A percentile compares a stretch with the other conserved stretches of the same genome.
Conservation (phyloP, 2,113 vertebrate species). For the Excalfactoria chinensis region DNA sequence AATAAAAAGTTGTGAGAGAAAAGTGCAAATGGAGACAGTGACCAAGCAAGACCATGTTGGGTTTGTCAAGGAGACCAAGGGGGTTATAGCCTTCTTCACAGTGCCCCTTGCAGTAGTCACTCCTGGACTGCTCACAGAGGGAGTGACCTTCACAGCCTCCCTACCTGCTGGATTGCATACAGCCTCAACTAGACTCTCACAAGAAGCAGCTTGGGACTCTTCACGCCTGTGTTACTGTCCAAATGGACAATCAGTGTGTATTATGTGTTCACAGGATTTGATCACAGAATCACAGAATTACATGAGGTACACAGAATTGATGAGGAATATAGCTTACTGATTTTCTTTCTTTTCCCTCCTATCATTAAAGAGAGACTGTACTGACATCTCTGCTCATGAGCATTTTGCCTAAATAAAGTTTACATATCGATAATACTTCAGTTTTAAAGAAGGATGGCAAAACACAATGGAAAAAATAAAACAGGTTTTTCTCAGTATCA, state of each 20-base stretch:
- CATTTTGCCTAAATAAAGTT: background rate
- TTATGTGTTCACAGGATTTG: background rate
- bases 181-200: background rate
- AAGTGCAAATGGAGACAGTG: background rate
- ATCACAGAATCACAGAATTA: too few relatives aligned
- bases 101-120: background rate
- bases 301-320: too few relatives aligned
- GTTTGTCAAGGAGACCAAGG: background rate
- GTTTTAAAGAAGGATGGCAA: background rate
- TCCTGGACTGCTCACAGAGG: background rate
- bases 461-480: background rate
- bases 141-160: background rate
- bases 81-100: fast-evolving
- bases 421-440: background rate
- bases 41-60: background rate
- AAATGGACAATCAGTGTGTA: background rate
- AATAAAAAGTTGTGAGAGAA: background rate
- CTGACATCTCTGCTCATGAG: background rate
- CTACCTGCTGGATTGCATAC: fast-evolving
- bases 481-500: background rate
- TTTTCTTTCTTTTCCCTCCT: background rate
- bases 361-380: background rate
- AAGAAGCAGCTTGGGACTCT: background rate
- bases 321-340: background rate
- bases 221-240: background rate